Percentiles rank a stretch among this genome's conserved stretches.
Evolutionary conservation across 2,113 vertebrate species (phyloP).

Genomic region (Oncorhynchus keta): DNA sequence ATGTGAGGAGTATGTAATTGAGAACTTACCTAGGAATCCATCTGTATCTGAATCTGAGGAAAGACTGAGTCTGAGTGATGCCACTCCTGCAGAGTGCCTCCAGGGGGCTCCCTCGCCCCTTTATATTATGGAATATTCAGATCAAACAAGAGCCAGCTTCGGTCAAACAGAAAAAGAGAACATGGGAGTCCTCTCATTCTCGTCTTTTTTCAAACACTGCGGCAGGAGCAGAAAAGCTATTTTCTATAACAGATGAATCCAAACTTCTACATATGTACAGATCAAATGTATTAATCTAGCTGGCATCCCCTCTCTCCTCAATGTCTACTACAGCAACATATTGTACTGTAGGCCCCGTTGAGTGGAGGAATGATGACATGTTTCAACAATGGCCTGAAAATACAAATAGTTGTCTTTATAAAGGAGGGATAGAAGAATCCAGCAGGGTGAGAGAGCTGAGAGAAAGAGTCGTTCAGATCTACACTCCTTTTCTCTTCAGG

Average conservation of each 20-base stretch:
- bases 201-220: conserved; percentile 35
- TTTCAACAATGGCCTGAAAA: conserved; percentile 8
- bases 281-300: conserved; percentile 39
- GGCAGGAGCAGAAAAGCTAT: conserved; percentile 56
- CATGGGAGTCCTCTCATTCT: conserved; percentile 17
- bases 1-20: too few relatives aligned
- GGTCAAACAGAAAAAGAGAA: conserved; percentile 69
- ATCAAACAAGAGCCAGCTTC: conserved; percentile 54
- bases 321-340: conserved; percentile 37
- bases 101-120: conserved; percentile 55
- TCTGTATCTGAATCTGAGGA: not conserved
- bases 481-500: conserved; percentile 3
- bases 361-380: conserved; percentile 47
- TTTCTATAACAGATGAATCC: conserved; percentile 18
- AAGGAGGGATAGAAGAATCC: conserved; percentile 20
- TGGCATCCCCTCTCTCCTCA: conserved; percentile 23
- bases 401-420: conserved; percentile 28
- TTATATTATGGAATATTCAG: conserved; percentile 39
- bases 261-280: conserved; percentile 51
- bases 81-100: conserved; percentile 62
- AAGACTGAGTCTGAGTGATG: conserved; percentile 36
- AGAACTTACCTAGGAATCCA: too few relatives aligned
- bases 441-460: conserved; percentile 1
- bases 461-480: not conserved
- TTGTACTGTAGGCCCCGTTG: conserved; percentile 23